phyloP scores from a whole-genome alignment of 2,113 vertebrate species.

The Poecile atricapillus region DNA sequence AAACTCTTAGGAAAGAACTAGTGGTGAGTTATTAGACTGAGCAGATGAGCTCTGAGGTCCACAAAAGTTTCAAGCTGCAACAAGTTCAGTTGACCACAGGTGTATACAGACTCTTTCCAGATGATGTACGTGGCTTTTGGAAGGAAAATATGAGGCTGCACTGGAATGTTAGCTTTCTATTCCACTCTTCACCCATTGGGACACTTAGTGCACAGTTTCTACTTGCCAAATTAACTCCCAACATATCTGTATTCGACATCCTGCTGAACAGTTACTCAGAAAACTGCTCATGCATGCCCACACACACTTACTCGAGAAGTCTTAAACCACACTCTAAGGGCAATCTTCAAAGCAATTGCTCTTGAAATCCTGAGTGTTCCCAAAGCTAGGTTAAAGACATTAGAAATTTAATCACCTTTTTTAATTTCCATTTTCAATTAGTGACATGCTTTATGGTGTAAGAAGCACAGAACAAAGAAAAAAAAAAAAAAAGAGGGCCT shows the following conservation, averaged over 20 bases:
- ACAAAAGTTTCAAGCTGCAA: background rate
- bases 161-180: background rate
- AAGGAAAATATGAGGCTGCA: background rate
- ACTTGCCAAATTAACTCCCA: background rate
- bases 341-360: background rate
- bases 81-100: background rate
- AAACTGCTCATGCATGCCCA: background rate
- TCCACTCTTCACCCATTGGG: background rate
- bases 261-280: background rate
- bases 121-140: background rate
- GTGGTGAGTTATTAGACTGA: background rate
- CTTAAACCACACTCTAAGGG: background rate
- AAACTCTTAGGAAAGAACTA: background rate
- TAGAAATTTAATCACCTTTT: background rate
- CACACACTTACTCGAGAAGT: background rate
- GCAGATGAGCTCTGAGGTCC: background rate
- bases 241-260: background rate
- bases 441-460: background rate
- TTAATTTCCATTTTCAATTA: background rate
- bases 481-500: fast-evolving
- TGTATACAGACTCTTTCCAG: background rate
- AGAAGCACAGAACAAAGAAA: background rate
- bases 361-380: background rate
- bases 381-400: background rate
- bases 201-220: background rate